Evolutionary conservation across 1,140 invertebrate species (phyloP).

Genomic region (Apocrypta bakeri): DNA sequence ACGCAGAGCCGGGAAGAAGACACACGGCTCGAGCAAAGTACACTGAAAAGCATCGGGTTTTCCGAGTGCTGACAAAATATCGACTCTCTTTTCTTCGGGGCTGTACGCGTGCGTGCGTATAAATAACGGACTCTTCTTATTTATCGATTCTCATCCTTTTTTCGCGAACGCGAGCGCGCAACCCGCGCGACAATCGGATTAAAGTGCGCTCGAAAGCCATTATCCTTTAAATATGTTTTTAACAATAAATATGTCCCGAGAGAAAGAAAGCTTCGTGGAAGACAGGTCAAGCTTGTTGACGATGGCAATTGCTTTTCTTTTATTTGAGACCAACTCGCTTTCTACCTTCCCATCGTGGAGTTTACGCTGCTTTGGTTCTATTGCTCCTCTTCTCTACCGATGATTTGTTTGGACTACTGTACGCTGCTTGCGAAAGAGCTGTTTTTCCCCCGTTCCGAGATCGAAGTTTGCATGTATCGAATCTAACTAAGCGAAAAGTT

Average conservation of each 20-base stretch:
- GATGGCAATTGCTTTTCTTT: conserved; percentile 26
- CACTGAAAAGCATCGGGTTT: not conserved
- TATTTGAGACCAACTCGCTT: not conserved
- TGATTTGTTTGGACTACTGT: not conserved
- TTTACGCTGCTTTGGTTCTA: not conserved
- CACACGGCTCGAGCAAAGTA: not conserved
- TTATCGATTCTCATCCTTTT: conserved; percentile 9
- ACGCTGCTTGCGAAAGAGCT: too few relatives aligned
- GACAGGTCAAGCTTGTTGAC: conserved; percentile 43
- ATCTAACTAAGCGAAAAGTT: not conserved
- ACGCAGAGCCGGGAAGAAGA: not conserved
- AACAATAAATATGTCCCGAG: conserved; percentile 20
- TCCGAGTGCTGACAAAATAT: conserved; percentile 39
- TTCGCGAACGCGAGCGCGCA: too few relatives aligned
- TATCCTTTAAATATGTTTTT: conserved; percentile 39
- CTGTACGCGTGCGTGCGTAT: not conserved
- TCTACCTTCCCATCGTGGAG: not conserved
- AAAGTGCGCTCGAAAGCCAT: conserved; percentile 42
- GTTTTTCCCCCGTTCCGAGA: not conserved
- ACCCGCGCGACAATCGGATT: conserved; percentile 17
- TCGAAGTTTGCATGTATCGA: not conserved
- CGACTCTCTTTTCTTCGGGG: not conserved
- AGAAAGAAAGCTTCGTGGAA: conserved; percentile 29
- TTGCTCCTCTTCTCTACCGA: not conserved
- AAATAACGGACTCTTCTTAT: conserved; percentile 20